Conservation (phyloP, 2,113 vertebrate genomes). For the Charina bottae region DNA sequence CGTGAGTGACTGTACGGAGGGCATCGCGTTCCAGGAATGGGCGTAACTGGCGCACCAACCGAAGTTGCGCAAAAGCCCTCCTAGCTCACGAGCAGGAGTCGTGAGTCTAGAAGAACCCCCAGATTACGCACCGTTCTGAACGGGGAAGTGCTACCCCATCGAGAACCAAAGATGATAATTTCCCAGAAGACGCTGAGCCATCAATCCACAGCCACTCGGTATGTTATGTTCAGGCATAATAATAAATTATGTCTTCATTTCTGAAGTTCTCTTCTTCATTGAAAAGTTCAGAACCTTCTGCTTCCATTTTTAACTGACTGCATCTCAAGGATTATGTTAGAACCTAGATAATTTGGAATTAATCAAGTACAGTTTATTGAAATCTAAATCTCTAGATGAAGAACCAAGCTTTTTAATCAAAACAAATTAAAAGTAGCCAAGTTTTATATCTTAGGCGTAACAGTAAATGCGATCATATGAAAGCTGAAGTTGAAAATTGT, state of each 20-base stretch:
- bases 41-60: too few relatives aligned
- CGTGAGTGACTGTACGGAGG: too few relatives aligned
- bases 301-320: neutral
- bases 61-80: too few relatives aligned
- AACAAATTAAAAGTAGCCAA: neutral
- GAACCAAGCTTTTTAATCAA: neutral
- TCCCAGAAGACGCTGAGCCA: too few relatives aligned
- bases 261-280: neutral
- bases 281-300: neutral
- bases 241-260: neutral
- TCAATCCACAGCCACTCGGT: too few relatives aligned
- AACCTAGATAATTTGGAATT: neutral
- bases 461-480: neutral
- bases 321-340: neutral
- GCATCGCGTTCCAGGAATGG: too few relatives aligned
- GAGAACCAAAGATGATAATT: too few relatives aligned
- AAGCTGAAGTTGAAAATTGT: neutral
- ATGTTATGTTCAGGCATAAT: neutral
- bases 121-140: too few relatives aligned
- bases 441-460: neutral
- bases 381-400: neutral
- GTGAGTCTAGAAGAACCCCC: too few relatives aligned
- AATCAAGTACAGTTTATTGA: neutral
- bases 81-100: too few relatives aligned
- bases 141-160: too few relatives aligned